A percentile compares a stretch with the other conserved stretches of the same genome.
These are phyloP conservation scores for Oreochromis niloticus DNA, from an alignment of 2,113 vertebrate genomes.

Conservation along the genomic window DNA sequence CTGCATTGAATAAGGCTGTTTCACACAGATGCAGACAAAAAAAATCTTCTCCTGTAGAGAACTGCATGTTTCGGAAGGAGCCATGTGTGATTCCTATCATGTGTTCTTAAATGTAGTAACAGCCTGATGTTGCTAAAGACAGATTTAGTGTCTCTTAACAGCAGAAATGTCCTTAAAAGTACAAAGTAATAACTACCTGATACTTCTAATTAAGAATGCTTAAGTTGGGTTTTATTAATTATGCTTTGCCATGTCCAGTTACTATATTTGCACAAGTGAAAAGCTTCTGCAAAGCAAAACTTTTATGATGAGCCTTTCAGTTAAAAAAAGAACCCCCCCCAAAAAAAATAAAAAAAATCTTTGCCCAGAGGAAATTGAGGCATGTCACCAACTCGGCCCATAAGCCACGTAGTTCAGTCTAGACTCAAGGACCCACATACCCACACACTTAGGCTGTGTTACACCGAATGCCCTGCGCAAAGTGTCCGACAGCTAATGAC, in stretches of 20 bases:
- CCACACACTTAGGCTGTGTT: slow-evolving; percentile 7
- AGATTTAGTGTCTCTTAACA: not conserved
- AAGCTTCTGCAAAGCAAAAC: not conserved
- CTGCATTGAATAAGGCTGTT: not conserved
- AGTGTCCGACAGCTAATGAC: slow-evolving; percentile 49
- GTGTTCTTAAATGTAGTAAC: not conserved
- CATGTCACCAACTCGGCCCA: slow-evolving; percentile 2
- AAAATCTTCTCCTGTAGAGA: not conserved
- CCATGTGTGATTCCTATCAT: not conserved
- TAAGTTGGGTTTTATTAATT: not conserved
- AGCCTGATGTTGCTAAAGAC: not conserved
- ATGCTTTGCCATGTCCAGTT: not conserved
- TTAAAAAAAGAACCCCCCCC: not conserved
- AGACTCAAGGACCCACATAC: slow-evolving; percentile 28
- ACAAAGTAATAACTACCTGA: rapidly evolving
- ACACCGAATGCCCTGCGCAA: slow-evolving; percentile 17
- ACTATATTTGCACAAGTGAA: not conserved
- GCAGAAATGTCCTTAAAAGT: not conserved
- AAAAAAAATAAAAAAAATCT: not conserved
- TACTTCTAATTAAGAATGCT: not conserved
- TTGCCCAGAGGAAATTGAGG: not conserved
- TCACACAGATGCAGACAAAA: not conserved
- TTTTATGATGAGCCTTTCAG: not conserved
- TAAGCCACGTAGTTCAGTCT: slow-evolving; percentile 14
- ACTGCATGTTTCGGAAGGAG: not conserved